Evolutionary conservation across 2,888 invertebrate species (phyloP), one percentile per base, ranked within the genome.

Genomic region (Pterostichus madidus): DNA sequence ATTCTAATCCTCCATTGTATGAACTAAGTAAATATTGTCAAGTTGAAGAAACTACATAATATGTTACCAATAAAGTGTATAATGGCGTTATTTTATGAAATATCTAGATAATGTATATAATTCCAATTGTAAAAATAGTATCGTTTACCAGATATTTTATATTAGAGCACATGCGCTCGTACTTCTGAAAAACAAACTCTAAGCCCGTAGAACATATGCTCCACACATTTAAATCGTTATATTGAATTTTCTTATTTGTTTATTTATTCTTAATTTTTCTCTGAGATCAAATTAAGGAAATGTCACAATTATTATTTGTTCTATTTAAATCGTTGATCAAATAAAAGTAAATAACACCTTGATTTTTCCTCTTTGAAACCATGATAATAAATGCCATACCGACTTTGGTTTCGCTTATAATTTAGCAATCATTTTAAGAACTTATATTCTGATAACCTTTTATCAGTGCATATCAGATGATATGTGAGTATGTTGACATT

Each of bases 331-430:
- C 35, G 32, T 5, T 64, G n/a, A 64, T 13, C 32, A 64, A n/a
- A 64, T 32, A 59, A 0, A 64, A 13, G 13, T 64, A 39, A 64
- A 64, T 64, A 64, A 64, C 35, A 32, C 35, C 31, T 64, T 13
- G 35, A 32, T 61, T 64, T 64, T 64, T 64, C 64, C 64, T 32
- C 24, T 5, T 11, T 64, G 7, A 64, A 64, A 64, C 64, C 64
- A 64, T 31, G 64, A 64, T 64, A 64, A 39, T 5, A 64, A 64
- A 64, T 64, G 64, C 13, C 35, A 64, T 64, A 32, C 32, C 11
- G 32, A 13, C 7, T 35, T n/a, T 49, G 49, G 49, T 49, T 49
- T 49, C 2, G 7, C 5, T 39, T 7, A 39, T 39, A 7, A 49
- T 49, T 13, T 35, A 24, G 32, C 13, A 32, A 64, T 35, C 11